Evolutionary conservation across 2,797 vertebrate genomes (phyloP).

Genomic region (Melanotaenia maccullochi): DNA sequence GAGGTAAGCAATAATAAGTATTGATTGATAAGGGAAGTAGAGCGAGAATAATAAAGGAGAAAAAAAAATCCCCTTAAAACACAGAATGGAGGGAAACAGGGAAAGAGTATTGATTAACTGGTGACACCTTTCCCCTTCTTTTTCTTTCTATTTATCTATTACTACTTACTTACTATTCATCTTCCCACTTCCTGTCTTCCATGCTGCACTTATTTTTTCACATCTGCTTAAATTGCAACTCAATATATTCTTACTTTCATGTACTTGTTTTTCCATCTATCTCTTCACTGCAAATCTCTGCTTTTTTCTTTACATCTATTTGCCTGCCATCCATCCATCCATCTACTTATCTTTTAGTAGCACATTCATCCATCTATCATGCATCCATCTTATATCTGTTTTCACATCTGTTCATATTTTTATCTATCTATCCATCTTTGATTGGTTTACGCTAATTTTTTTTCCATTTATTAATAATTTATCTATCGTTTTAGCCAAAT

Average conservation of each 20-base stretch:
- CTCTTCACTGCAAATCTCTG: not conserved
- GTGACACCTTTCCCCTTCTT: conserved; percentile 51
- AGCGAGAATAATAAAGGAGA: conserved; percentile 67
- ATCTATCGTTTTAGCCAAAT: not conserved
- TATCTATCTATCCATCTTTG: not conserved
- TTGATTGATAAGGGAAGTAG: conserved; percentile 77
- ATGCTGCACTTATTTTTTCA: conserved; percentile 14
- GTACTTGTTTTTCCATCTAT: conserved; percentile 6
- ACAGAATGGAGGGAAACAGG: conserved; percentile 52
- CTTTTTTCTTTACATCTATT: not conserved
- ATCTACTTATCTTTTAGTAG: not conserved
- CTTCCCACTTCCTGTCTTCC: conserved; percentile 13
- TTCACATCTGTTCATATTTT: not conserved
- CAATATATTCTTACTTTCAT: conserved; percentile 4
- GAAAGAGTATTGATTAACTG: conserved; percentile 62
- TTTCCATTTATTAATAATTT: not conserved
- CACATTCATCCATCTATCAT: not conserved
- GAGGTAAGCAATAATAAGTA: conserved; percentile 67
- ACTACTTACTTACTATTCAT: conserved; percentile 7
- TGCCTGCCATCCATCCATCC: not conserved
- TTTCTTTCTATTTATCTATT: conserved; percentile 27
- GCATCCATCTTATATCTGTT: not conserved
- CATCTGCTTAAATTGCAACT: conserved; percentile 13
- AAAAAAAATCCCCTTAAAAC: conserved; percentile 55
- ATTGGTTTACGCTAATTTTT: not conserved